Percentiles rank a stretch among this genome's conserved stretches.
phyloP scores from a whole-genome alignment of 2,113 vertebrate genomes.

The Hemiscyllium ocellatum region DNA sequence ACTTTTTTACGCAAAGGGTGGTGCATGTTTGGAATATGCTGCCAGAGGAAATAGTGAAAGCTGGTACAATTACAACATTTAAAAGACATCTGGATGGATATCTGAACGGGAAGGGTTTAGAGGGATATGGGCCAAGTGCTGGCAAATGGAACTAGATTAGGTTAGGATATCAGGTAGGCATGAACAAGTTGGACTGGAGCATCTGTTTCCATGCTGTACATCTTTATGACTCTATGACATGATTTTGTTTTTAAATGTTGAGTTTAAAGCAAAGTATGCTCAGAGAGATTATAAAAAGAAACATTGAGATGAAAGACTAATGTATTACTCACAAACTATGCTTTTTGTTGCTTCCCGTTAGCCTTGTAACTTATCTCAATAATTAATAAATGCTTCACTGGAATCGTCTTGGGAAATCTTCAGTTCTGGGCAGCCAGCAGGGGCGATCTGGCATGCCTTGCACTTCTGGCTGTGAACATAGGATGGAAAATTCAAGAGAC shows the following conservation, averaged over 20 bases:
- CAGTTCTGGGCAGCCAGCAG: background rate
- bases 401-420: background rate
- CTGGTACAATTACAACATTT: no score
- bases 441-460: background rate
- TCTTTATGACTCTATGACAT: no score
- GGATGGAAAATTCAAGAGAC: background rate
- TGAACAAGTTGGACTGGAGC: no score
- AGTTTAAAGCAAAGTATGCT: background rate
- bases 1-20: no score
- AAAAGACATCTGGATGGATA: no score
- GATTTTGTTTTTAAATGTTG: background rate
- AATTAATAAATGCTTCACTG: background rate
- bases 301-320: background rate
- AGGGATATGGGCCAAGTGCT: no score
- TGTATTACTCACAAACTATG: background rate
- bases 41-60: no score
- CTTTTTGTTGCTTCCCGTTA: background rate
- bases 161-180: no score
- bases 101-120: background rate
- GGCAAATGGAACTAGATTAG: no score
- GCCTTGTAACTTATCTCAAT: background rate
- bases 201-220: no score
- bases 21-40: no score
- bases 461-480: background rate
- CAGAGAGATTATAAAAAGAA: background rate